These are phyloP conservation scores for Latrodectus elegans DNA, from an alignment of 2,888 invertebrate genomes.

Conservation along the genomic window DNA sequence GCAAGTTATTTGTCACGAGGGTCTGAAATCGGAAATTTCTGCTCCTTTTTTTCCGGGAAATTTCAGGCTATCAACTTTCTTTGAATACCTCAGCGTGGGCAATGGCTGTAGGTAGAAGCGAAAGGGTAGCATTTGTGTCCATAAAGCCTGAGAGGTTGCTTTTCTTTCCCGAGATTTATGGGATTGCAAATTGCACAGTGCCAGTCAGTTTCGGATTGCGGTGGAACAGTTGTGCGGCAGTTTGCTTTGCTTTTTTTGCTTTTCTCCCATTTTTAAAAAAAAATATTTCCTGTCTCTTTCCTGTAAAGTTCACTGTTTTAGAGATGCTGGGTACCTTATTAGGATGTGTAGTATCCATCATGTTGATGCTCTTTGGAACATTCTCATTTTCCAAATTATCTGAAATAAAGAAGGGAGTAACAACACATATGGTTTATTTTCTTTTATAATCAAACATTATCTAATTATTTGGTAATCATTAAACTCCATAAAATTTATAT, in stretches of 20 bases:
- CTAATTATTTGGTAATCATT: no score
- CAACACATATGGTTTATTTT: no score
- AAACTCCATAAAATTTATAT: no score
- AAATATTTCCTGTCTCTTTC: not conserved
- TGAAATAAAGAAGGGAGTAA: no score
- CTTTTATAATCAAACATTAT: no score
- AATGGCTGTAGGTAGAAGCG: not conserved
- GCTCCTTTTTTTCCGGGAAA: slow-evolving; percentile 31
- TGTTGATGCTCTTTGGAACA: not conserved
- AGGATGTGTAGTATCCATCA: not conserved
- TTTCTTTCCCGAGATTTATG: slow-evolving; percentile 45
- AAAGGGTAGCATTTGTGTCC: slow-evolving; percentile 25
- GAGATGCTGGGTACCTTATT: not conserved
- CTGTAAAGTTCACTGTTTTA: not conserved
- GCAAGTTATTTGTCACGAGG: slow-evolving; percentile 37
- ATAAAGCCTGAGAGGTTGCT: slow-evolving; percentile 11
- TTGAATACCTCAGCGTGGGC: slow-evolving; percentile 13
- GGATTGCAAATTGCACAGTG: slow-evolving; percentile 60
- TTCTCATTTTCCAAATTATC: no score
- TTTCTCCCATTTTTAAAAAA: not conserved
- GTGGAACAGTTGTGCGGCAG: not conserved
- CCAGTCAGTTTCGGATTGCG: slow-evolving; percentile 2
- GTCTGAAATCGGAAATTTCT: slow-evolving; percentile 19
- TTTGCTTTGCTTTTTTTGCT: not conserved
- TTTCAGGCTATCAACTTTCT: slow-evolving; percentile 50